Percentiles rank a stretch among this genome's conserved stretches.
Evolutionary conservation across 2,888 invertebrate genomes (phyloP).

Genomic region (Lydus trimaculatus): DNA sequence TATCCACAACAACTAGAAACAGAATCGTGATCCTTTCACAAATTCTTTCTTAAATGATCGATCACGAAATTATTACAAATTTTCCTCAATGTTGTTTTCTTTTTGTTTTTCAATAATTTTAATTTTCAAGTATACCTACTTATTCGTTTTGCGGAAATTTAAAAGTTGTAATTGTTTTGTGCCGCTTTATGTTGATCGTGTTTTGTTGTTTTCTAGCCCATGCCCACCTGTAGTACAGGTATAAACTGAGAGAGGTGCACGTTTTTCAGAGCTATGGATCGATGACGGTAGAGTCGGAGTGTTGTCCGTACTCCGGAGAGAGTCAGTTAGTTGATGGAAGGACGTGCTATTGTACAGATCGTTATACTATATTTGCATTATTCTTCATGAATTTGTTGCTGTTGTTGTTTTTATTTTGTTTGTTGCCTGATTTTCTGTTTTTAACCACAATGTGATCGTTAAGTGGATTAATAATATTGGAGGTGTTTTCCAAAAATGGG

Average conservation of each 20-base stretch:
- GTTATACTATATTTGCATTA: background rate
- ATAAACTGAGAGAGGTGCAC: slow-evolving; percentile 6
- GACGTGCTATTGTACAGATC: background rate
- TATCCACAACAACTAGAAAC: background rate
- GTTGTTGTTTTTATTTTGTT: background rate
- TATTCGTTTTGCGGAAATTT: background rate
- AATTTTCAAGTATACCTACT: too few relatives aligned
- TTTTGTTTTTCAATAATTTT: background rate
- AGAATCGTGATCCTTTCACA: background rate
- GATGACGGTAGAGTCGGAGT: background rate
- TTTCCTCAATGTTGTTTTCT: too few relatives aligned
- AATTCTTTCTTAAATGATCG: too few relatives aligned
- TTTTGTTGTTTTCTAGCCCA: slow-evolving; percentile 1
- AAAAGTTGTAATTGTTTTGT: background rate
- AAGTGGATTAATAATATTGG: background rate
- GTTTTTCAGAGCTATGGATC: slow-evolving; percentile 2
- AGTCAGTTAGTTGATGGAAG: slow-evolving; percentile 13
- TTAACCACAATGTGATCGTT: background rate
- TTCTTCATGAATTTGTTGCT: background rate
- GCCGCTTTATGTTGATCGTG: slow-evolving; percentile 1
- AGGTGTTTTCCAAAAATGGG: background rate
- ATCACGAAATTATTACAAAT: background rate
- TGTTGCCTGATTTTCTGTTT: background rate
- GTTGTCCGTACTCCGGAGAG: slow-evolving; percentile 6
- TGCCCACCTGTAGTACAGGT: slow-evolving; percentile 11